phyloP scores from a whole-genome alignment of 2,888 invertebrate species.

The Lamellibrachia satsuma region DNA sequence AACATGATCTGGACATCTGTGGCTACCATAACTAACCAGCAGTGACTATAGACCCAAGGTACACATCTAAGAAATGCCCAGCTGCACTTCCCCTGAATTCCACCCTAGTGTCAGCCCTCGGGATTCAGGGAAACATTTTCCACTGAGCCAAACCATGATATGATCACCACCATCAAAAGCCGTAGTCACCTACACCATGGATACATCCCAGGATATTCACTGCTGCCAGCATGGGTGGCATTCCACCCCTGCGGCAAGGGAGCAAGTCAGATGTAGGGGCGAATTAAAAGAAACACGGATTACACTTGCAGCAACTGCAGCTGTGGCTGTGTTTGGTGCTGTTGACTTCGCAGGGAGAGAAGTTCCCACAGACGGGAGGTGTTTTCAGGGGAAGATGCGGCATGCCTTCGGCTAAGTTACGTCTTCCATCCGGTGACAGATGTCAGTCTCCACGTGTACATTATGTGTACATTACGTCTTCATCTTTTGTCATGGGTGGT shows the following conservation, averaged over 20 bases:
- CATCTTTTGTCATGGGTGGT: not conserved
- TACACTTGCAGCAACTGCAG: not conserved
- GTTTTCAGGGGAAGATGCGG: not conserved
- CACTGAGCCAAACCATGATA: not conserved
- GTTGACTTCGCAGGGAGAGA: not conserved
- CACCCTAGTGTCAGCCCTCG: not conserved
- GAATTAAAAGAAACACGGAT: slow-evolving; percentile 13
- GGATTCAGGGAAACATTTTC: not conserved
- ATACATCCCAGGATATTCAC: not conserved
- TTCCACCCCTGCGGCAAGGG: not conserved
- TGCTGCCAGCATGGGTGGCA: not conserved
- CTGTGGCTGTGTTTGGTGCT: not conserved
- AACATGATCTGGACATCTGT: not conserved
- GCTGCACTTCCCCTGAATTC: not conserved
- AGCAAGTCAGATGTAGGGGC: not conserved
- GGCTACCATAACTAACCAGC: too few species aligned
- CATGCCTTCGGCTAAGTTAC: not conserved
- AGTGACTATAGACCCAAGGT: not conserved
- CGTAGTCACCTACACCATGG: not conserved
- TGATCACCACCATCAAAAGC: not conserved
- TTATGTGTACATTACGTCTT: not conserved
- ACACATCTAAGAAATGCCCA: not conserved
- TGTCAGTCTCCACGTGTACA: not conserved
- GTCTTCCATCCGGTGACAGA: not conserved
- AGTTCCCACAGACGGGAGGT: not conserved